Percentiles rank a stretch among this genome's conserved stretches.
phyloP scores from a whole-genome alignment of 2,888 invertebrate species.

The Tipula lateralis region DNA sequence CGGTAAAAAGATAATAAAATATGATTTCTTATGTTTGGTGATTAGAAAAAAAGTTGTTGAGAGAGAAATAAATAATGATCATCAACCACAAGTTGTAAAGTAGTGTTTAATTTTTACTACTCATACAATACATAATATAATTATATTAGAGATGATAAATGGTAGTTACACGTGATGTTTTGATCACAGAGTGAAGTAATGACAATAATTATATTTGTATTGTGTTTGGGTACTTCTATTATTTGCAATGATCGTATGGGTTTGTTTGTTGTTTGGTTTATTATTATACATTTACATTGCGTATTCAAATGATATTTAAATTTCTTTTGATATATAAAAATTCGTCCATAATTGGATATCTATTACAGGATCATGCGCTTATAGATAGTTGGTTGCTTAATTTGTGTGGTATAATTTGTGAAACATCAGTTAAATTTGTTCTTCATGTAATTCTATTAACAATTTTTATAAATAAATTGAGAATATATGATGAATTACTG shows the following conservation, averaged over 20 bases:
- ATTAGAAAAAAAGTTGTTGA: background rate
- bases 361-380: too few species aligned
- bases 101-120: background rate
- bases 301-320: too few species aligned
- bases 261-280: background rate
- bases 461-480: too few species aligned
- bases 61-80: background rate
- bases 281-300: too few species aligned
- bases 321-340: too few species aligned
- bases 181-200: background rate
- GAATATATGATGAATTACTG: too few species aligned
- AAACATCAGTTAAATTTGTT: too few species aligned
- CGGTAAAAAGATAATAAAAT: background rate
- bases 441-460: too few species aligned
- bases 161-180: background rate
- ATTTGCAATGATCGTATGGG: background rate
- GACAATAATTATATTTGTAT: background rate
- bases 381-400: too few species aligned
- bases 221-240: background rate
- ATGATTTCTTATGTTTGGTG: background rate
- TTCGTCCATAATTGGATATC: too few species aligned
- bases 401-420: too few species aligned
- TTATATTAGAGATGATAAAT: background rate
- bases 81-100: background rate
- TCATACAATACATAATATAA: background rate